A percentile compares a stretch with the other conserved stretches of the same genome.
phyloP scores from a whole-genome alignment of 2,113 vertebrate species.

The Hyperopisus bebe region DNA sequence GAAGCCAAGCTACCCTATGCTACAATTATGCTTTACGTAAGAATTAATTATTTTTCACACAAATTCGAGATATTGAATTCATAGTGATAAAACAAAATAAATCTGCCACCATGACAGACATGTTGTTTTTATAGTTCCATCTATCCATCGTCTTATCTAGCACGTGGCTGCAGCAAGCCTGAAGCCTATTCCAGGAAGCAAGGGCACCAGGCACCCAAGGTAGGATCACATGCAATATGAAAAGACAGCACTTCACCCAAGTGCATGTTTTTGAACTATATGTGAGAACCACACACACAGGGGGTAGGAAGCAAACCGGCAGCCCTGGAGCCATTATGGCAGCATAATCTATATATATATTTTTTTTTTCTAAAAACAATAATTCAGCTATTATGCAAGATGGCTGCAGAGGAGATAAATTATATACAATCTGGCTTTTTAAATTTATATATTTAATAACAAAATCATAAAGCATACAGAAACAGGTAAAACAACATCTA shows the following conservation, averaged over 20 bases:
- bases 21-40: not conserved
- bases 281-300: not conserved
- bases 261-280: not conserved
- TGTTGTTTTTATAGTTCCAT: not conserved
- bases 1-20: not conserved
- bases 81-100: not conserved
- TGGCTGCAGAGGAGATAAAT: not conserved
- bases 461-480: not conserved
- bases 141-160: not conserved
- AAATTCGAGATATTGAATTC: not conserved
- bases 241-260: not conserved
- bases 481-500: not conserved
- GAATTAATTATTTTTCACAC: not conserved
- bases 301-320: not conserved
- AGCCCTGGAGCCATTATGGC: not conserved
- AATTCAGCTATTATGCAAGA: not conserved
- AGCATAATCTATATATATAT: not conserved
- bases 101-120: not conserved
- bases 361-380: not conserved
- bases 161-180: not conserved
- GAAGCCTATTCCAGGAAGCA: not conserved
- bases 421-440: not conserved
- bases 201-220: not conserved
- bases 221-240: not conserved
- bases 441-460: not conserved